phyloP scores from a whole-genome alignment of 2,113 vertebrate genomes.

The Neogobius melanostomus region DNA sequence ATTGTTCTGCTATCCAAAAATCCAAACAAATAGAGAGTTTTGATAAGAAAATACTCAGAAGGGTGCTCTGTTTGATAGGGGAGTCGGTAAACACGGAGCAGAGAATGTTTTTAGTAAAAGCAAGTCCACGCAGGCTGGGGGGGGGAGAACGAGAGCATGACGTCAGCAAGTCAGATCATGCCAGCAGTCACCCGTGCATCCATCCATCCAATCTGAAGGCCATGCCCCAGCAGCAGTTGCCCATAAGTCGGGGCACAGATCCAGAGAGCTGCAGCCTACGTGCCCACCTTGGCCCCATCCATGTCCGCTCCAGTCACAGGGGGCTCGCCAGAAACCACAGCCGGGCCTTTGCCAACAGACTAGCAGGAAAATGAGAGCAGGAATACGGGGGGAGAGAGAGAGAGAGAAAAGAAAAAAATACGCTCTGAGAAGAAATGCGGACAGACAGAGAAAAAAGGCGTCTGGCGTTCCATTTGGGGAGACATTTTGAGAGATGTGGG shows the following conservation, averaged over 20 bases:
- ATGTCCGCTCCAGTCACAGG: conserved; percentile 57
- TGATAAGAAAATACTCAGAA: background rate
- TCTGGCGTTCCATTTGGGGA: conserved; percentile 28
- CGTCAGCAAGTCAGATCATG: conserved; percentile 58
- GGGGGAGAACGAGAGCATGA: conserved; percentile 30
- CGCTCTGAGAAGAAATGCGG: conserved; percentile 39
- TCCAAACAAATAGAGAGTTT: background rate
- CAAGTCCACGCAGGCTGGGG: conserved; percentile 44
- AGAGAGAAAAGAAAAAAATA: conserved; percentile 7
- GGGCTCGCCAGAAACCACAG: conserved; percentile 54
- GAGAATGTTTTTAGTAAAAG: conserved; percentile 30
- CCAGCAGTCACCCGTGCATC: conserved; percentile 50
- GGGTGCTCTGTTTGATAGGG: conserved; percentile 17
- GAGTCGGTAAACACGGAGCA: conserved; percentile 27
- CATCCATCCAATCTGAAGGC: conserved; percentile 26
- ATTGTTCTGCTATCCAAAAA: background rate
- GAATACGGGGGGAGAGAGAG: conserved; percentile 14
- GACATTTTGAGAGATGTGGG: conserved; percentile 38
- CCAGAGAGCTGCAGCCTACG: conserved; percentile 42
- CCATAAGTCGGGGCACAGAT: conserved; percentile 27
- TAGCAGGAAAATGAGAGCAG: conserved; percentile 56
- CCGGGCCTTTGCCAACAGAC: conserved; percentile 60
- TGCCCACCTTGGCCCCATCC: conserved; percentile 73
- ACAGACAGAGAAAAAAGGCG: conserved; percentile 25
- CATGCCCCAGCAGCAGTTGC: conserved; percentile 20